Evolutionary conservation across 2,113 vertebrate genomes (phyloP).

Genomic region (Loxodonta africana): DNA sequence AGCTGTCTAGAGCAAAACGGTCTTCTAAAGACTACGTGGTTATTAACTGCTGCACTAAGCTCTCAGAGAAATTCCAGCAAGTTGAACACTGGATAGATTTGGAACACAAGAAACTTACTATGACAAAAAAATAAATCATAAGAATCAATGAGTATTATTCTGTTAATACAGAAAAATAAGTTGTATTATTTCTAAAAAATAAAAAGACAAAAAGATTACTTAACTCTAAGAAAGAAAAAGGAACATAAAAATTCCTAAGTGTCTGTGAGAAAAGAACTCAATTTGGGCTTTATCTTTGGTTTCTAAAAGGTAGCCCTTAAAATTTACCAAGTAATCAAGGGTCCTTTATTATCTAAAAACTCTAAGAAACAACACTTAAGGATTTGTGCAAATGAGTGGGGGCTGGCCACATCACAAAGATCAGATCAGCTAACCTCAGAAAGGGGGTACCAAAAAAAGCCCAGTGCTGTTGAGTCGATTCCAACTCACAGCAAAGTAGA

Average conservation of each 20-base stretch:
- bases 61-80: constrained; percentile 4
- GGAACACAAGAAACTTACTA: not conserved
- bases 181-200: constrained; percentile 29
- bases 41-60: not conserved
- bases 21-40: not conserved
- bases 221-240: not conserved
- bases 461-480: no score
- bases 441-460: no score
- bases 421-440: not conserved
- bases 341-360: not conserved
- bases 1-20: not conserved
- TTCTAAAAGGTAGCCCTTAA: not conserved
- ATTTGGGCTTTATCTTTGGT: not conserved
- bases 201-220: not conserved
- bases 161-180: constrained; percentile 41
- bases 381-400: not conserved
- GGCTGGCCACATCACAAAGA: not conserved
- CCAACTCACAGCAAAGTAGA: no score
- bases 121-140: not conserved
- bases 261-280: not conserved
- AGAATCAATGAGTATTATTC: constrained; percentile 35
- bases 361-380: not conserved
- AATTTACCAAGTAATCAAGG: not conserved
- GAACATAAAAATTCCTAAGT: not conserved
- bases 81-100: not conserved